A percentile compares a stretch with the other conserved stretches of the same genome.
These are phyloP conservation scores for Microcebus griseorufus DNA, from an alignment of 2,113 vertebrate genomes.

Conservation along the genomic window DNA sequence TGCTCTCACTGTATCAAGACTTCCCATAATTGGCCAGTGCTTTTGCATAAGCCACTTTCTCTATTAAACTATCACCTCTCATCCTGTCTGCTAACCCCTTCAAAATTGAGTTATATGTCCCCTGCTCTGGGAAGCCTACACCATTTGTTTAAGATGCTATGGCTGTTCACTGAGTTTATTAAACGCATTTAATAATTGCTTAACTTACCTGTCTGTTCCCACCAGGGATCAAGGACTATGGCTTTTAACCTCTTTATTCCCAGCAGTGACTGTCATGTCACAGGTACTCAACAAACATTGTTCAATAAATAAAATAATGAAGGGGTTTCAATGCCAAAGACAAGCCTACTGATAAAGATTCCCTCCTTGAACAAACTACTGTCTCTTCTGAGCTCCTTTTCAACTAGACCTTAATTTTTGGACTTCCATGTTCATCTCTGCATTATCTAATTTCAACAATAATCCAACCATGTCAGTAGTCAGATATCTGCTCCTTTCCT, in stretches of 20 bases:
- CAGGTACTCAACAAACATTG: not conserved
- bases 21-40: not conserved
- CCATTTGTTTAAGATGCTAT: not conserved
- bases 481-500: not conserved
- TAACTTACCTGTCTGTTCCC: not conserved
- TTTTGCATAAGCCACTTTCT: not conserved
- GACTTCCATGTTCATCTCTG: not conserved
- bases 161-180: not conserved
- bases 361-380: not conserved
- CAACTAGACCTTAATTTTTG: not conserved
- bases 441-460: not conserved
- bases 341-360: not conserved
- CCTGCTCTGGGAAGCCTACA: not conserved
- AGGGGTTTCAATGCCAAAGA: not conserved
- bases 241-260: not conserved
- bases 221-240: not conserved
- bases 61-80: not conserved
- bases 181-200: not conserved
- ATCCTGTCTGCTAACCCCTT: not conserved
- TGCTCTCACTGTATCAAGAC: not conserved
- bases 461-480: not conserved
- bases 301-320: not conserved
- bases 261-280: not conserved
- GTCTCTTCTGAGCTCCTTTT: not conserved
- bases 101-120: not conserved